Base-by-base conservation (phyloP, 2,113 vertebrate species). In the Phocoena phocoena region DNA sequence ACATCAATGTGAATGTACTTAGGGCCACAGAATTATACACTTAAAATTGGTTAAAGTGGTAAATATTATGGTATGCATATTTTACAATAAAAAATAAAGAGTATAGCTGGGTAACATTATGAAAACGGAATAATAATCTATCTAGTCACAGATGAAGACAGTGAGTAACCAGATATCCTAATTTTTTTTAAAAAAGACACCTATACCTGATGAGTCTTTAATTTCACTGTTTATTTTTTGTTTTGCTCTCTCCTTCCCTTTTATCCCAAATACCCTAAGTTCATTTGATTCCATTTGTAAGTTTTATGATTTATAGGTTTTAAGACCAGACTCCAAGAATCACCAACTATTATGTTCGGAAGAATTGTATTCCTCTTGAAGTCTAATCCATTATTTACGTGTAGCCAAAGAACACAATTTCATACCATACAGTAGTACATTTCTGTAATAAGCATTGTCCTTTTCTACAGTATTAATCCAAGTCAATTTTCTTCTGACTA, bases 381-480 rank as follows among this genome's bases (percentile, higher is more conserved):
- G 5, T 92, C 79, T 73, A 88, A 44, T 63, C 25, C 50, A 73
- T 44, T 58, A 90, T 73, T 63, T 68, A 89, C 18, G 58, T 67
- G 15, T 3, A 91, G 33, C 55, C 33, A 94, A 92, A 94, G 60
- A 74, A 94, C 10, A 92, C 3, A 88, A 88, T 90, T 96, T 73
- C 87, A 31, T 86, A 85, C 44, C 67, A 73, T 8, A 93, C 2
- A 53, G 33, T 36, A 76, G 23, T 76, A 67, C 79, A 87, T 41
- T 96, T 95, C 79, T 82, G 11, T 87, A 95, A 95, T 74, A 95
- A 88, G 47, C 25, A 80, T 90, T 85, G 76, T 80, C 33, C 8
- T 83, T 88, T 87, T 71, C 70, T 84, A 84, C 33, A 94, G n/a
- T 53, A 97, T 58, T 65, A 95, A 94, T 96, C 26, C 80, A 92